phyloP scores from a whole-genome alignment of 2,113 vertebrate species.

The Sceloporus tristichus region DNA sequence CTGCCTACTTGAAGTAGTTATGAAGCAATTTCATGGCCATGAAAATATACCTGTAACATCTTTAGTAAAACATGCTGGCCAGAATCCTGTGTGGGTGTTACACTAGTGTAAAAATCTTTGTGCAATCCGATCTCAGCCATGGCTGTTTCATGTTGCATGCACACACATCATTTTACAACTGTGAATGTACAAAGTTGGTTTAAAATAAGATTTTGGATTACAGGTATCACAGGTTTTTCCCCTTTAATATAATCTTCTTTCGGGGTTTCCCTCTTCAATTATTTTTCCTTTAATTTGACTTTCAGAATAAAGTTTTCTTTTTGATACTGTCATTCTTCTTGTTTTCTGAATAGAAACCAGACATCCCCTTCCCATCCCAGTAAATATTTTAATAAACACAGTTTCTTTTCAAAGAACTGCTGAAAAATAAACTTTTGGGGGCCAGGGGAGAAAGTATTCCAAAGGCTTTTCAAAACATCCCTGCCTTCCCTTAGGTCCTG shows the following conservation, averaged over 20 bases:
- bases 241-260: background rate
- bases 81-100: background rate
- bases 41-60: too few relatives aligned
- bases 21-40: background rate
- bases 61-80: too few relatives aligned
- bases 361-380: background rate
- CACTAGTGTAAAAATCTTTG: background rate
- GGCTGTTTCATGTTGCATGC: too few relatives aligned
- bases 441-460: conserved; percentile 30
- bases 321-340: background rate
- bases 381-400: conserved; percentile 33
- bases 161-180: too few relatives aligned
- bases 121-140: background rate
- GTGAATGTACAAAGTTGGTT: too few relatives aligned
- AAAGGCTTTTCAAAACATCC: conserved; percentile 54
- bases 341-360: background rate
- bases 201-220: background rate
- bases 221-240: background rate
- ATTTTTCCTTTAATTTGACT: background rate
- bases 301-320: background rate
- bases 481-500: conserved; percentile 40
- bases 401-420: conserved; percentile 32
- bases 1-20: background rate
- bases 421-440: conserved; percentile 7
- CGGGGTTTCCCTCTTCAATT: background rate